A percentile compares a stretch with the other conserved stretches of the same genome.
Conservation (phyloP, 2,113 vertebrate species). For the Meleagris gallopavo region DNA sequence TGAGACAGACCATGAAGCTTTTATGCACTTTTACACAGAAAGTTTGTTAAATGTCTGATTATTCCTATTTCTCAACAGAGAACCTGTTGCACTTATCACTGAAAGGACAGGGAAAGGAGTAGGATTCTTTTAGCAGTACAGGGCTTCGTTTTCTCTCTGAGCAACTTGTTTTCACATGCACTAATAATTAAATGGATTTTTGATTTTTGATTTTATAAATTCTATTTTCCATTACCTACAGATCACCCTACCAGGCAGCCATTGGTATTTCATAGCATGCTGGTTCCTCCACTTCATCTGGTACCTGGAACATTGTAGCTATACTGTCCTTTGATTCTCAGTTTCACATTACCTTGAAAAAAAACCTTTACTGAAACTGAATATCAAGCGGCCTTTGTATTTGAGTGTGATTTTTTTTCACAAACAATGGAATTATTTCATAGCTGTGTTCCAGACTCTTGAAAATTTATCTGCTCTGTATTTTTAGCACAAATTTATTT, state of each 20-base stretch:
- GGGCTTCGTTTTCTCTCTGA: background rate
- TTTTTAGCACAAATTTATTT: slow-evolving; percentile 20
- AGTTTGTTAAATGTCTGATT: background rate
- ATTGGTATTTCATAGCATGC: background rate
- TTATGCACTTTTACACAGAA: background rate
- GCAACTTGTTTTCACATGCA: background rate
- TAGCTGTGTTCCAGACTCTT: background rate
- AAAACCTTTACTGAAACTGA: background rate
- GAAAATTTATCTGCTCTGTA: background rate
- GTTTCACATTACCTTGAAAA: background rate
- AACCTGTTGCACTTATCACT: background rate
- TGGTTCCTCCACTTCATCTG: background rate
- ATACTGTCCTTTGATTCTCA: background rate
- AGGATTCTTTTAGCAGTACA: background rate
- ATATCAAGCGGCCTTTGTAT: background rate
- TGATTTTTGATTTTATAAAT: background rate
- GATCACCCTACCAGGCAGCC: background rate
- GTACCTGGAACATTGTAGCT: background rate
- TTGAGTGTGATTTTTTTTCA: background rate
- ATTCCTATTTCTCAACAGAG: background rate
- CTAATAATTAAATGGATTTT: background rate
- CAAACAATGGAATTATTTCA: background rate
- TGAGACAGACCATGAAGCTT: background rate
- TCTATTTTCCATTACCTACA: background rate
- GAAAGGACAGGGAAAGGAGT: background rate